Base-by-base conservation (phyloP, 2,113 vertebrate species). In the Morone saxatilis region DNA sequence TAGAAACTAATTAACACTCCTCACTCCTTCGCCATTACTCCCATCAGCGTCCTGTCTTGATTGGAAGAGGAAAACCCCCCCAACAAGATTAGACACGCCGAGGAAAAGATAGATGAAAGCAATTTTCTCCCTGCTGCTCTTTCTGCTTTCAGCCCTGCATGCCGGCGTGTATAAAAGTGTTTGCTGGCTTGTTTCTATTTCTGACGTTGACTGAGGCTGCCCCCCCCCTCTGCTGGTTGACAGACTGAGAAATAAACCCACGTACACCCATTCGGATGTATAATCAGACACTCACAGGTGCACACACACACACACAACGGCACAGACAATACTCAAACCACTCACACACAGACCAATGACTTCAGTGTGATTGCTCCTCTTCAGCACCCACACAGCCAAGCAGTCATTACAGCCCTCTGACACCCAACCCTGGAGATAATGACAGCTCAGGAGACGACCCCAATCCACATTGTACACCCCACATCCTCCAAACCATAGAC, bases 381-480 rank as follows among this genome's bases (percentile, higher is more conserved):
- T 51, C 83, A 86, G 76, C 85, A 38, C 89, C 91, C 91, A 92
- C 89, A 78, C 81, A 91, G 66, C 56, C 51, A 51, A 76, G 82
- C 83, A 40, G 56, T 79, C 78, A 86, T 86, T 80, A 76, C 8
- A 19, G 80, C 79, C 71, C 85, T 85, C 72, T 85, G 76, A 90
- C 86, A 90, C 75, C 70, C 41, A 83, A 74, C 70, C 78, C 83
- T 54, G 74, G 45, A 90, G 79, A 91, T 91, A 90, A 94, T 91
- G 86, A 91, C 86, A 88, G 70, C 68, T 70, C 80, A 76, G 71
- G 56, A 81, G 73, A 69, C 38, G 13, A 47, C 71, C 53, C 41
- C 17, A 59, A 22, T 56, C 31, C 56, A 36, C 57, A 36, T 25
- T 1, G 57, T 7, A 59, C 57, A 12, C n/a, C 57, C 74, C 78